A percentile compares a stretch with the other conserved stretches of the same genome.
These are phyloP conservation scores for Menidia beryllina DNA, from an alignment of 2,113 vertebrate genomes.

Conservation along the genomic window DNA sequence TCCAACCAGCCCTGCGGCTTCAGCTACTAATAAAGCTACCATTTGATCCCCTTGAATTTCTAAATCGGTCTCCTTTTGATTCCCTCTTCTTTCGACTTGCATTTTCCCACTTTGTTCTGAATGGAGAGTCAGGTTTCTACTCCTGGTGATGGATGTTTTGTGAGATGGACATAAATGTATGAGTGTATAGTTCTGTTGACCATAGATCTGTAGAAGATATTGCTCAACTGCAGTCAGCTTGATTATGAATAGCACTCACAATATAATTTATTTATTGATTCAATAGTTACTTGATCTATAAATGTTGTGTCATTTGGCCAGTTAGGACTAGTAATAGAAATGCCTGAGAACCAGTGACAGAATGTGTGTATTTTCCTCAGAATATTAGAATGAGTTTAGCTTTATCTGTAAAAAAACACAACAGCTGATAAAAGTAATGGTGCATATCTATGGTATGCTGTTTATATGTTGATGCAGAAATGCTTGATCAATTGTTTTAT, in stretches of 20 bases:
- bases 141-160: conserved; percentile 74
- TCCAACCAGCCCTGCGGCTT: conserved; percentile 86
- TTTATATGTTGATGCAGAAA: background rate
- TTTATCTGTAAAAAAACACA: background rate
- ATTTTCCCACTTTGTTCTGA: conserved; percentile 88
- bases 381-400: background rate
- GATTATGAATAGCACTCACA: background rate
- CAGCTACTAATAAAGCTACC: conserved; percentile 94
- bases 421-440: background rate
- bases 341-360: background rate
- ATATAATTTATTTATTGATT: background rate
- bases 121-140: conserved; percentile 88
- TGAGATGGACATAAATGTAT: conserved; percentile 41
- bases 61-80: conserved; percentile 90
- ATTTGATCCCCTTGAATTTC: conserved; percentile 97
- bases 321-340: background rate
- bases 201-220: no score
- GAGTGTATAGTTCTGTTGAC: conserved; percentile 24
- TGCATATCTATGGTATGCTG: no score
- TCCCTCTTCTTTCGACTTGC: conserved; percentile 87
- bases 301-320: background rate
- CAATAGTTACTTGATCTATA: background rate
- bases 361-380: background rate
- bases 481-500: background rate
- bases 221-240: background rate